These are phyloP conservation scores for Haliclona indistincta DNA, from an alignment of 37 sponge, comb jelly and placozoan genomes.

Conservation along the genomic window DNA sequence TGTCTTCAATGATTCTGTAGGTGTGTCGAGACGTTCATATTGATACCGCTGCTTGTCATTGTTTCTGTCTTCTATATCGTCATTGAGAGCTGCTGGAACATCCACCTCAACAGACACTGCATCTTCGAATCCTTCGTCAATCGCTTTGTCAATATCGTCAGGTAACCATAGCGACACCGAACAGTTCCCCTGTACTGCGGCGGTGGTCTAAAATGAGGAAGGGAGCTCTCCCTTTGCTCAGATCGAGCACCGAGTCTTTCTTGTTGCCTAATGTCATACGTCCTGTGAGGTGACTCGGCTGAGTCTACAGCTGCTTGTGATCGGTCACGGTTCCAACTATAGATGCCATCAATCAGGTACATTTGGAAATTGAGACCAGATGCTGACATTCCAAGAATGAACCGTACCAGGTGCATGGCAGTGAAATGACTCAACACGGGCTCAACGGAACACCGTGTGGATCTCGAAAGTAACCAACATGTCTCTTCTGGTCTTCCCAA, in stretches of 20 bases:
- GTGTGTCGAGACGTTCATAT: too few species aligned
- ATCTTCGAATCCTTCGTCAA: slow-evolving; percentile 34
- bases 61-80: too few species aligned
- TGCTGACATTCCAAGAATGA: slow-evolving; percentile 45
- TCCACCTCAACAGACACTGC: not conserved
- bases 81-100: too few species aligned
- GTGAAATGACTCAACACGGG: not conserved
- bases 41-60: too few species aligned
- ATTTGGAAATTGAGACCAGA: slow-evolving; percentile 37
- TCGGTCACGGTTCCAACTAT: slow-evolving; percentile 46
- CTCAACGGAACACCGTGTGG: slow-evolving; percentile 17
- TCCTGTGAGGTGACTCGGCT: not conserved
- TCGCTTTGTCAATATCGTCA: slow-evolving; percentile 3
- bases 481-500: slow-evolving; percentile 43
- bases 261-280: too few species aligned
- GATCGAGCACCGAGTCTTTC: too few species aligned
- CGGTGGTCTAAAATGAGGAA: slow-evolving; percentile 17
- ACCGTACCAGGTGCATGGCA: slow-evolving; percentile 31
- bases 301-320: not conserved
- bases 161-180: slow-evolving; percentile 37
- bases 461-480: slow-evolving; percentile 46
- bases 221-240: too few species aligned
- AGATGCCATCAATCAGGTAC: slow-evolving; percentile 33
- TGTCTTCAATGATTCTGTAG: too few species aligned
- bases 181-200: slow-evolving; percentile 22